Percentiles rank a stretch among this genome's conserved stretches.
Evolutionary conservation across 2,888 invertebrate species (phyloP).

Genomic region (Pasiphila rectangulata): DNA sequence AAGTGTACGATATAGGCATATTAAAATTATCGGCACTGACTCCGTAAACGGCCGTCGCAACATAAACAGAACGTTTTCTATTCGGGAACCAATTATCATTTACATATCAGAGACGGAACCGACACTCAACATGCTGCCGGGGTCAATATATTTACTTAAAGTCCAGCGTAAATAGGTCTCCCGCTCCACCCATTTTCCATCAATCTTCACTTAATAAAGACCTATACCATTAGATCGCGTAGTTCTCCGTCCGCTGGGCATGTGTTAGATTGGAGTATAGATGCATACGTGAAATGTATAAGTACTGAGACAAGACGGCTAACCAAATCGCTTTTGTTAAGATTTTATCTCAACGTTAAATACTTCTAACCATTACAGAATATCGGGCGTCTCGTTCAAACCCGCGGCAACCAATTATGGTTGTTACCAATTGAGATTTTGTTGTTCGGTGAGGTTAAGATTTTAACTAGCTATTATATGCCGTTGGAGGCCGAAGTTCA

Average conservation of each 20-base stretch:
- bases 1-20: conserved; percentile 55
- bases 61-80: conserved; percentile 74
- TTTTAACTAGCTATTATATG: conserved; percentile 17
- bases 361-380: conserved; percentile 77
- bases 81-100: conserved; percentile 79
- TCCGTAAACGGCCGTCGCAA: conserved; percentile 60
- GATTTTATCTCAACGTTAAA: conserved; percentile 80
- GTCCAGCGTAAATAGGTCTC: conserved; percentile 54
- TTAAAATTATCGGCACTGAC: conserved; percentile 65
- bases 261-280: conserved; percentile 66
- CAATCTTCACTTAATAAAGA: conserved; percentile 33
- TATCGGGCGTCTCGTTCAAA: conserved; percentile 68
- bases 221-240: conserved; percentile 38
- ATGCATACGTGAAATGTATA: conserved; percentile 69
- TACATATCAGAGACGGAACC: conserved; percentile 78
- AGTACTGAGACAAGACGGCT: conserved; percentile 78
- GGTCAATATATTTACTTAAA: conserved; percentile 74
- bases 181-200: conserved; percentile 42
- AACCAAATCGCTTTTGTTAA: conserved; percentile 79
- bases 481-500: conserved; percentile 15
- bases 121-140: conserved; percentile 73
- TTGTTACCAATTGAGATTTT: conserved; percentile 60
- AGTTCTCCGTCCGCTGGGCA: conserved; percentile 52
- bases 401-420: conserved; percentile 67
- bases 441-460: conserved; percentile 48